These are phyloP conservation scores for Meleagris gallopavo DNA, from an alignment of 2,113 vertebrate genomes.

Conservation along the genomic window DNA sequence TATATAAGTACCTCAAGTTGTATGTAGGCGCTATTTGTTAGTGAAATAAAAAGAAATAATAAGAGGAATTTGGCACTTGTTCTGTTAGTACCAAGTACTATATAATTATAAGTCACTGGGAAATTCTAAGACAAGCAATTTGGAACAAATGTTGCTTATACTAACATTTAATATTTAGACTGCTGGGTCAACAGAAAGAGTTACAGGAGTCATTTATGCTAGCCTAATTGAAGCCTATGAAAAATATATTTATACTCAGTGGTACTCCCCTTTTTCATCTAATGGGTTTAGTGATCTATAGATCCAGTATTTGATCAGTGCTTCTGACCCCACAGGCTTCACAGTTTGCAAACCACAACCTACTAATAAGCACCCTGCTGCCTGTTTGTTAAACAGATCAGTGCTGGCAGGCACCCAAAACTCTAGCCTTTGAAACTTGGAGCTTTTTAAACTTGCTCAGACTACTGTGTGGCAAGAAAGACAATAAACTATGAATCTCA, in stretches of 20 bases:
- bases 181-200: constrained; percentile 75
- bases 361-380: constrained; percentile 84
- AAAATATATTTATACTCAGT: constrained; percentile 67
- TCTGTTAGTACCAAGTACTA: constrained; percentile 43
- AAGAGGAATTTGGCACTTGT: constrained; percentile 61
- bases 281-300: constrained; percentile 65
- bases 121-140: constrained; percentile 73
- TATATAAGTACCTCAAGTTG: constrained; percentile 7
- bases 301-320: constrained; percentile 79
- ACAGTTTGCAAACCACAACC: constrained; percentile 79
- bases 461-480: constrained; percentile 77
- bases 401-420: constrained; percentile 80
- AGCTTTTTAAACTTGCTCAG: constrained; percentile 75
- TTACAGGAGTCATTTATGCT: constrained; percentile 67
- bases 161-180: constrained; percentile 78
- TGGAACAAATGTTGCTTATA: constrained; percentile 69
- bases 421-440: constrained; percentile 80
- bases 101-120: constrained; percentile 64
- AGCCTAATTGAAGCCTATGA: constrained; percentile 72
- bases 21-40: background rate
- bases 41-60: constrained; percentile 53
- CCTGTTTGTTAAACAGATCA: constrained; percentile 84
- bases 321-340: constrained; percentile 78
- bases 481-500: constrained; percentile 79
- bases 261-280: constrained; percentile 66